Evolutionary conservation across 2,797 vertebrate species (phyloP).

Genomic region (Setipinna tenuifilis): DNA sequence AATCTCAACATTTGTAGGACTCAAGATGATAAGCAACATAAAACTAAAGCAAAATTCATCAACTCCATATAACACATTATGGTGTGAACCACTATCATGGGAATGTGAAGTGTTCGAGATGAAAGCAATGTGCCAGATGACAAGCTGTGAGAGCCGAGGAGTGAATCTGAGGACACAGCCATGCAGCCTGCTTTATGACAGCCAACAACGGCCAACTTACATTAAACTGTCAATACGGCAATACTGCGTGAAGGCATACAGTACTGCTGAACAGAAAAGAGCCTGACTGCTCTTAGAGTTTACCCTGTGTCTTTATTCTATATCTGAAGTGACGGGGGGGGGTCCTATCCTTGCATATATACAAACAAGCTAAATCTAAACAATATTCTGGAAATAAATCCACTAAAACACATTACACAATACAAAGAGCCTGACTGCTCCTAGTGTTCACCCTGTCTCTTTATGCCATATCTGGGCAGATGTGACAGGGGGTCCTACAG

Average conservation of each 20-base stretch:
- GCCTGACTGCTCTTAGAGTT: too few species aligned
- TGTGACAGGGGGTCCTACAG: too few species aligned
- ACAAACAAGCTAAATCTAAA: too few species aligned
- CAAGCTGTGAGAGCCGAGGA: not conserved
- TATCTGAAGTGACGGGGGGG: too few species aligned
- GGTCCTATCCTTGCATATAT: too few species aligned
- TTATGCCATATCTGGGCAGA: too few species aligned
- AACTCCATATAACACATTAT: not conserved
- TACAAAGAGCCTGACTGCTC: not conserved
- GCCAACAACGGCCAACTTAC: not conserved
- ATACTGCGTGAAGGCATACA: not conserved
- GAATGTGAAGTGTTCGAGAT: not conserved
- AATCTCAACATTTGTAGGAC: not conserved
- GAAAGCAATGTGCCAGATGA: not conserved
- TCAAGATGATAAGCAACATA: not conserved
- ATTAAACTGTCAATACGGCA: too few species aligned
- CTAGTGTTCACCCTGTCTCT: too few species aligned
- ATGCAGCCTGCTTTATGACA: not conserved
- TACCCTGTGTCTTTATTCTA: too few species aligned
- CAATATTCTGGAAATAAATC: not conserved
- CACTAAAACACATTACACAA: not conserved
- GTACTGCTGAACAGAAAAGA: too few species aligned
- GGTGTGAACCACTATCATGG: not conserved
- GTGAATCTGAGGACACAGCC: not conserved
- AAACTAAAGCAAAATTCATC: not conserved